Evolutionary conservation across 2,113 vertebrate genomes (phyloP).

Genomic region (Motacilla alba): DNA sequence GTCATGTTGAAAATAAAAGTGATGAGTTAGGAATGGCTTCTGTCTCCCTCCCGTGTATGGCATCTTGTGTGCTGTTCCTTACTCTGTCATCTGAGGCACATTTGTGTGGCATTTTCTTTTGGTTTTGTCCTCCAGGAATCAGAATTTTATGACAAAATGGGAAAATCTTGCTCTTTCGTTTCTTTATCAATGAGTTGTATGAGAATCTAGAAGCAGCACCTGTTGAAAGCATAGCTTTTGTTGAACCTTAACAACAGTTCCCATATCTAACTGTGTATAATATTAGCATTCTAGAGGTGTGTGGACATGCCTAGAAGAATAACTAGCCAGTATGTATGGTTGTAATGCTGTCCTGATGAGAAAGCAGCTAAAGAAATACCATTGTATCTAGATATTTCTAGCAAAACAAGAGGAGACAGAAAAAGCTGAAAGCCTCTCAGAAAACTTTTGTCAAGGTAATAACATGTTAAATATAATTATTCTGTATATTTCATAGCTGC

Average conservation of each 20-base stretch:
- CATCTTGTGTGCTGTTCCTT: not conserved
- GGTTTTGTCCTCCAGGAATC: not conserved
- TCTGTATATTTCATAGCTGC: not conserved
- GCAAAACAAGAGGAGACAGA: not conserved
- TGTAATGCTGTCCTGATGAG: not conserved
- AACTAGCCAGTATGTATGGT: too few relatives aligned
- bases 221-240: not conserved
- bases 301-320: not conserved
- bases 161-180: not conserved
- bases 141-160: not conserved
- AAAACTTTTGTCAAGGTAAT: not conserved
- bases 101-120: not conserved
- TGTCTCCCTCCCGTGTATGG: fast-evolving
- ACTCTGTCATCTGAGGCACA: not conserved
- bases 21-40: not conserved
- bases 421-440: not conserved
- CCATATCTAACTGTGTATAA: not conserved
- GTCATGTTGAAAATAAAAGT: not conserved
- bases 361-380: not conserved
- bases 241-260: not conserved
- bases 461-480: not conserved
- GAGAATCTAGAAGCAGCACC: not conserved
- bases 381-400: not conserved
- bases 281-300: not conserved
- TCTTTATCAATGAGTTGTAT: not conserved